Evolutionary conservation across 2,888 invertebrate genomes (phyloP).

Genomic region (Halictus ligatus): DNA sequence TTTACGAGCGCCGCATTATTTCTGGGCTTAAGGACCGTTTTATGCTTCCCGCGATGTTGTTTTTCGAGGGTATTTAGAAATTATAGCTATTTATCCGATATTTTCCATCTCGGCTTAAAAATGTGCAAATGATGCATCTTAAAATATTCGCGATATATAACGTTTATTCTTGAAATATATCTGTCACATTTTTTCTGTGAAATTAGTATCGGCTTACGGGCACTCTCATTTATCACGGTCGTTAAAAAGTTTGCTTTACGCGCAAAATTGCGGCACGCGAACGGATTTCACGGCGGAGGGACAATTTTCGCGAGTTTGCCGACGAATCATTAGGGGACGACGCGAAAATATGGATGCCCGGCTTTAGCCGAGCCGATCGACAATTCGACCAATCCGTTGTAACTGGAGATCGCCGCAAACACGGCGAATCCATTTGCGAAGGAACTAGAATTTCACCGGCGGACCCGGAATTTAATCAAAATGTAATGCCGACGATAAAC

Average conservation of each 20-base stretch:
- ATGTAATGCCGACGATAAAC: slow-evolving; percentile 60
- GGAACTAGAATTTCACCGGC: slow-evolving; percentile 60
- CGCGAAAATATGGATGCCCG: slow-evolving; percentile 35
- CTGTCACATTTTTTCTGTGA: not conserved
- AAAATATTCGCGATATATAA: not conserved
- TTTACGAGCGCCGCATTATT: not conserved
- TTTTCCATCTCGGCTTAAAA: no score
- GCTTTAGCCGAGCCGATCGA: slow-evolving; percentile 19
- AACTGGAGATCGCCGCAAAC: slow-evolving; percentile 54
- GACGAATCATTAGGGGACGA: slow-evolving; percentile 1
- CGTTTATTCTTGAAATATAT: not conserved
- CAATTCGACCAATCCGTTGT: slow-evolving; percentile 38
- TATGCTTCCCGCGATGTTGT: not conserved
- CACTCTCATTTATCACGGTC: not conserved
- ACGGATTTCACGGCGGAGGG: not conserved
- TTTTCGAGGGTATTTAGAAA: not conserved
- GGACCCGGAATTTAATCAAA: slow-evolving; percentile 64
- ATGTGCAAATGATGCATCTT: no score
- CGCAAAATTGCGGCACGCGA: not conserved
- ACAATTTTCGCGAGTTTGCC: slow-evolving; percentile 30
- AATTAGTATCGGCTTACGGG: not conserved
- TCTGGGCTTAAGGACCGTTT: not conserved
- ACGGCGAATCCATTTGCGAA: slow-evolving; percentile 60
- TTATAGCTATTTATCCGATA: not conserved
- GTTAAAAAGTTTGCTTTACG: not conserved